Conservation (phyloP, 2,113 vertebrate species). For the Bos taurus region DNA sequence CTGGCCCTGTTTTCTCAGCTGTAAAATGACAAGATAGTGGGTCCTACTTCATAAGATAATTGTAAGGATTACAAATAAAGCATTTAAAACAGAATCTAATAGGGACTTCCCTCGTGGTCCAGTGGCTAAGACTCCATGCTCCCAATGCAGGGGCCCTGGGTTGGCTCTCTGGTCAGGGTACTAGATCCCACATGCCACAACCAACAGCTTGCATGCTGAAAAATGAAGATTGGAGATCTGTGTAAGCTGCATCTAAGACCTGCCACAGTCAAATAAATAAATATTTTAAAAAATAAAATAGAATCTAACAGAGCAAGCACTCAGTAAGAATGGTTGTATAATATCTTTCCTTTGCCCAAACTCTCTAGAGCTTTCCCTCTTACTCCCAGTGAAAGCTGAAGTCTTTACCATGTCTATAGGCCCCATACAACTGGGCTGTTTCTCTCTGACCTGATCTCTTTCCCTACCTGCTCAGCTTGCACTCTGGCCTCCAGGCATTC, state of each 20-base stretch:
- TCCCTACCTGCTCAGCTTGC: neutral
- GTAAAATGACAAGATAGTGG: neutral
- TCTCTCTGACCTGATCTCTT: neutral
- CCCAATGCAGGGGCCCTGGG: neutral
- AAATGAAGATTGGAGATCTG: neutral
- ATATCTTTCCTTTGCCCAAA: neutral
- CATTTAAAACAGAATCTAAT: neutral
- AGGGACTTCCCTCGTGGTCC: neutral
- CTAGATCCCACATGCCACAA: neutral
- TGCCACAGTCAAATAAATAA: neutral
- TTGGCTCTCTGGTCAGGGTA: neutral
- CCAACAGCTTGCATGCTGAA: neutral
- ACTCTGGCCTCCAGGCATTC: neutral
- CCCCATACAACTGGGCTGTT: neutral
- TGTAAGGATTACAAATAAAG: conserved; percentile 10
- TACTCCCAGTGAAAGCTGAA: neutral
- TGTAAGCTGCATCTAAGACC: neutral
- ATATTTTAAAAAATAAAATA: neutral
- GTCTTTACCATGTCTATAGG: neutral
- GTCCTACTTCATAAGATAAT: neutral
- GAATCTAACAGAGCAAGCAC: neutral
- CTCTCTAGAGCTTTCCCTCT: neutral
- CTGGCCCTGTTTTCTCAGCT: neutral
- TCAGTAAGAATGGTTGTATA: neutral
- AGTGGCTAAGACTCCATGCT: neutral